Evolutionary conservation across 2,888 invertebrate species (phyloP), one percentile per base, ranked within the genome.

Genomic region (Malthinus flaveolus): DNA sequence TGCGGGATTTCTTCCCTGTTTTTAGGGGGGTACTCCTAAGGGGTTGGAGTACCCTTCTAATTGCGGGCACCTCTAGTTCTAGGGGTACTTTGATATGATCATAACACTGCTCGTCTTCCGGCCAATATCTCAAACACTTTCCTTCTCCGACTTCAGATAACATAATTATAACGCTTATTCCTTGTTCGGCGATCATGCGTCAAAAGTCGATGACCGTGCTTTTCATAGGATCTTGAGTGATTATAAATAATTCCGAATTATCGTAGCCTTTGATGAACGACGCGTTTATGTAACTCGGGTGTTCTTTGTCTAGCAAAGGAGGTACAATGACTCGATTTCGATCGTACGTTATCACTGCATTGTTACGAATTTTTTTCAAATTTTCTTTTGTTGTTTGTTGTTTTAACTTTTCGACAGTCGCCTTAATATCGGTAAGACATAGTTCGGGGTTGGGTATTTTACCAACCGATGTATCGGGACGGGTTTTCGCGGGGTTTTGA

Each of bases 381-480:
- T 96, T 89, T 69, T 95, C 93, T 56, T 82, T 82, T 71, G 86
- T 86, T 45, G 90, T 88, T 65, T 87, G 86, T 70, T 87, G 86
- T 68, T 90, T 84, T 50, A 93, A 80, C 66, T 86, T 86, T 69
- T 92, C 91, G 57, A 93, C 84, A 50, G 86, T 83, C 13, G 82
- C 78, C 78, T 90, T 90, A 46, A 96, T 83, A 55, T 87, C 85
- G 45, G 84, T 80, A 8, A 89, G 87, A 45, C 85, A 82, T 46
- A 95, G 86, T 80, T 97, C 96, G 1, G 96, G 95, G 78, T 95
- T n/a, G n/a, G n/a, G n/a, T n/a, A n/a, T n/a, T n/a, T n/a, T n/a
- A n/a, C n/a, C n/a, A n/a, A n/a, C n/a, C n/a, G n/a, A n/a, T n/a
- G n/a, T n/a, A n/a, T n/a, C n/a, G n/a, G n/a, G n/a, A n/a, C n/a